Evolutionary conservation across 2,113 vertebrate species (phyloP).

Genomic region (Nannospalax galili): DNA sequence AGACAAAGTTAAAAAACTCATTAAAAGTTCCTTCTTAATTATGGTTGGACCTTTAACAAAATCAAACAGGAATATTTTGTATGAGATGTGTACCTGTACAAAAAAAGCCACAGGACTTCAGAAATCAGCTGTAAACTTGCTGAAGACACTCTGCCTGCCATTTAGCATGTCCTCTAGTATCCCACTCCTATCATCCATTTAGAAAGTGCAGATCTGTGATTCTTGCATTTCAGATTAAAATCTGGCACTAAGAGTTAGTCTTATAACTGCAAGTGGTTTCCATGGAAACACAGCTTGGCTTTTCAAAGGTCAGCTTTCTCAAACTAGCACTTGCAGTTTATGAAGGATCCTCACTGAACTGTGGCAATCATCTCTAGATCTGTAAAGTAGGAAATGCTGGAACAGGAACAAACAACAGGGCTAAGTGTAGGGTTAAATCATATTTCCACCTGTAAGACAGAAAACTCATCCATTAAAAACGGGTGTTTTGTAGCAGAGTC

Average conservation of each 20-base stretch:
- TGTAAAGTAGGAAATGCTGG: not conserved
- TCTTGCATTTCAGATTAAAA: constrained; percentile 67
- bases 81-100: not conserved
- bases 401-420: not conserved
- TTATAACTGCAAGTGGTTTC: constrained; percentile 81
- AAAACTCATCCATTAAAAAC: not conserved
- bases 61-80: not conserved
- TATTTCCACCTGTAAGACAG: not conserved
- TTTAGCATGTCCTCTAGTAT: constrained; percentile 22
- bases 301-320: constrained; percentile 79
- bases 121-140: not conserved
- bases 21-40: not conserved
- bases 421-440: not conserved
- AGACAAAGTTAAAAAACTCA: constrained; percentile 16
- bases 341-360: constrained; percentile 55
- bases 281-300: constrained; percentile 81
- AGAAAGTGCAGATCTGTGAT: constrained; percentile 39
- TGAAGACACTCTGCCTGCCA: not conserved
- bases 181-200: constrained; percentile 11
- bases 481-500: not conserved
- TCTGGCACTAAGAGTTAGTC: constrained; percentile 70
- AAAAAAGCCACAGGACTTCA: not conserved
- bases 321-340: constrained; percentile 67
- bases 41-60: constrained; percentile 1
- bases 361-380: constrained; percentile 33